Conservation (phyloP, 2,113 vertebrate genomes). For the Bubalus kerabau region DNA sequence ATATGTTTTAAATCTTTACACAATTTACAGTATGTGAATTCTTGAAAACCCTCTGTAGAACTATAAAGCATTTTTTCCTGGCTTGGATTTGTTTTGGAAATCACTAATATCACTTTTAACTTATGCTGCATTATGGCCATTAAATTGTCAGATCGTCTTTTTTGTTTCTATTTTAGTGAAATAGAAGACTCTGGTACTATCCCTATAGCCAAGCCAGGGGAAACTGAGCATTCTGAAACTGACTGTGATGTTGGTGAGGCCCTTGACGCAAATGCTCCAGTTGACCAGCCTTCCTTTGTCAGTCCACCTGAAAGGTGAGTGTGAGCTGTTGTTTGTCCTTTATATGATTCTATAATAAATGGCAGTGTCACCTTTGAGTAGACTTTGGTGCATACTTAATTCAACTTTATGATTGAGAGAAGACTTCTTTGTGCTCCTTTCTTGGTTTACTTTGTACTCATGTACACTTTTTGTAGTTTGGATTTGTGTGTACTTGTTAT, state of each 20-base stretch:
- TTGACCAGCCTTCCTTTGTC: slow-evolving; percentile 88
- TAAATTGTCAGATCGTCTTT: slow-evolving; percentile 65
- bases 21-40: slow-evolving; percentile 29
- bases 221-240: slow-evolving; percentile 84
- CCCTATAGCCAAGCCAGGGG: slow-evolving; percentile 86
- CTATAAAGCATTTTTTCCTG: not conserved
- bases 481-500: not conserved
- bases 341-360: not conserved
- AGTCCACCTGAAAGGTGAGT: slow-evolving; percentile 88
- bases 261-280: slow-evolving; percentile 83
- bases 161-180: slow-evolving; percentile 90
- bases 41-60: slow-evolving; percentile 9
- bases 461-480: not conserved
- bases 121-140: not conserved
- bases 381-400: not conserved
- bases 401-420: not conserved
- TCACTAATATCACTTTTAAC: not conserved
- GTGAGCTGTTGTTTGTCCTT: slow-evolving; percentile 35
- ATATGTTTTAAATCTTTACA: not conserved
- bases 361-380: not conserved
- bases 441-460: slow-evolving; percentile 3
- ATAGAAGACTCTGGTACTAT: slow-evolving; percentile 89
- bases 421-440: not conserved
- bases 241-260: slow-evolving; percentile 90
- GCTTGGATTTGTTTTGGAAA: slow-evolving; percentile 17